Conservation (phyloP, 2,113 vertebrate genomes). For the Peromyscus polionotus region DNA sequence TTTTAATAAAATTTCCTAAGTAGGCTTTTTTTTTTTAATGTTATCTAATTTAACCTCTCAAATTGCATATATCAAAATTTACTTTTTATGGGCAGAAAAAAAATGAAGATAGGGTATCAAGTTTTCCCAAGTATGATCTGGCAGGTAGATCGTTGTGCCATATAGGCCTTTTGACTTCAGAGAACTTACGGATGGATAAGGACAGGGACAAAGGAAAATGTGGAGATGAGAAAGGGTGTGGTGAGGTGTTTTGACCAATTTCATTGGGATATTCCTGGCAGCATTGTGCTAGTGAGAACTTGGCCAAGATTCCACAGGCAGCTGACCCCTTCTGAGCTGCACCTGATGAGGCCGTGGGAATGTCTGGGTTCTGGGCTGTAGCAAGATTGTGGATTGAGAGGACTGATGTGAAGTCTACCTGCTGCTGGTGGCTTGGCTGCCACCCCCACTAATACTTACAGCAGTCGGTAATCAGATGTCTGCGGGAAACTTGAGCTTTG, state of each 20-base stretch:
- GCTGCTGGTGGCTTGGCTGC: neutral
- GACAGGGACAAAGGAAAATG: neutral
- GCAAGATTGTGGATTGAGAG: neutral
- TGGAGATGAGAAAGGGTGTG: neutral
- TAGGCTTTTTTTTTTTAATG: neutral
- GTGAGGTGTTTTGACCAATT: neutral
- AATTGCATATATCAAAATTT: neutral
- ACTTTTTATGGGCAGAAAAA: conserved; percentile 4
- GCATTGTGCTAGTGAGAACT: neutral
- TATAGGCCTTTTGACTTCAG: neutral
- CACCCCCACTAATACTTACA: neutral
- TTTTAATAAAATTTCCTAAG: neutral
- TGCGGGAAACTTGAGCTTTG: neutral
- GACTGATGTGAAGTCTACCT: neutral
- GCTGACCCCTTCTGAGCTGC: neutral
- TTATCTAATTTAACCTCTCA: neutral
- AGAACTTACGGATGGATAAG: neutral
- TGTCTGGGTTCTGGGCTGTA: neutral
- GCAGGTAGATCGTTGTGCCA: neutral
- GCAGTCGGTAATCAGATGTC: neutral
- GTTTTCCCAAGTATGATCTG: neutral
- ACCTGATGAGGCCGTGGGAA: neutral
- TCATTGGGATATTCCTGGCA: neutral
- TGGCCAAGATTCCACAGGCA: neutral
- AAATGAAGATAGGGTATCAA: neutral